Base-by-base conservation (phyloP, 2,888 invertebrate genomes). In the Callinectes sapidus region DNA sequence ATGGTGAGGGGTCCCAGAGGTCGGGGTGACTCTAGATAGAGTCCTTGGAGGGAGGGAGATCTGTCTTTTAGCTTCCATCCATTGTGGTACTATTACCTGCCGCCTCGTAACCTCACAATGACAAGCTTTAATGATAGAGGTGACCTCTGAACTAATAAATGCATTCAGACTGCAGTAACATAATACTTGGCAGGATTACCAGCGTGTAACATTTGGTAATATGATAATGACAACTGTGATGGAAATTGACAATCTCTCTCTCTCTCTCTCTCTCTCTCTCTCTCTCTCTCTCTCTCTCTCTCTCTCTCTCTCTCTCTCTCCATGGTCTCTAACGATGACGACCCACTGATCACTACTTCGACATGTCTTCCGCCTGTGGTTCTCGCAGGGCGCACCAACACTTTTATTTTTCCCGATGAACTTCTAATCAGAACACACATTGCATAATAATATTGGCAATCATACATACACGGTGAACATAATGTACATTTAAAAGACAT, bases 401-500 rank as follows among this genome's bases (percentile, higher is more conserved):
- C 23, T 16, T 32, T 81, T 32, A 16, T 35, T 32, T 81, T 81
- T 35, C 35, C 81, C 32, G 14, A 16, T 18, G 81, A 81, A 81
- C 13, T 13, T 23, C 32, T 35, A 81, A 35, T 35, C 81, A 81
- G 81, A 35, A 32, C 81, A 35, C 81, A 81, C 81, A 81, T 35
- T 81, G 35, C 32, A 14, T 81, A 81, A 32, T 81, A 81, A 32
- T 81, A 81, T 81, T 81, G 81, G 81, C 81, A 18, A 32, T 48
- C 48, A 48, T 48, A 48, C 71, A 71, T 81, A 81, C 81, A 81
- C 18, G 81, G 81, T 81, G 81, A 81, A 81, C 81, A 35, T 81
- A 81, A 81, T 81, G 81, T 81, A 81, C 81, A 81, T 81, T 61
- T 81, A 81, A 81, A 81, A 81, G 81, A 81, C 81, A 81, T 81